Evolutionary conservation across 1,140 invertebrate species (phyloP), one percentile per base, ranked within the genome.

Genomic region (Ladona fulva): DNA sequence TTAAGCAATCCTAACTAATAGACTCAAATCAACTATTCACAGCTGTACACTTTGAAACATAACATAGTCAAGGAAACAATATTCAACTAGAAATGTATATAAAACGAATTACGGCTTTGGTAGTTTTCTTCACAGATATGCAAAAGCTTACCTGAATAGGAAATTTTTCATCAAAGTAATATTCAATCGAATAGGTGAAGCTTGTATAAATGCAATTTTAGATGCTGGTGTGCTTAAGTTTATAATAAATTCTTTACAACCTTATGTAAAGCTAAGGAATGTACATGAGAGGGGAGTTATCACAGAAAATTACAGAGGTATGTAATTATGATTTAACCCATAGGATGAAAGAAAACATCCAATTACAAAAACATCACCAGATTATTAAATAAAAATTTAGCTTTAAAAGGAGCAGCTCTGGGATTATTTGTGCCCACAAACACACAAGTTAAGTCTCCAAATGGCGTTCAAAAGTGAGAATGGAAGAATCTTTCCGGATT

Each of bases 241-340:
- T 22, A 66, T 12, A 66, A 66, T 66, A 22, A 66, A 19, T 66
- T 16, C 52, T 66, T 66, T 22, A 66, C 52, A 66, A 66, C n/a
- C 14, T 66, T 66, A 66, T 66, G 52, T 66, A 66, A 66, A 66
- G 52, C 52, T 22, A 66, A 66, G 52, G 52, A 66, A 66, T 66
- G 52, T 66, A 66, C 52, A 66, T 66, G 52, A 66, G 52, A 66
- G 52, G 52, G 52, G n/a, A 66, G 52, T 66, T 66, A 66, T 66
- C 52, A 66, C 52, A 66, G 52, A 66, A 66, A 66, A 66, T 66
- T 66, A 66, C 52, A 66, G 52, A 66, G 52, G 52, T 66, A 66
- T 66, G 52, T 66, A 66, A 66, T 66, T 66, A 66, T 66, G 52
- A 66, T 66, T 66, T 19, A 66, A 66, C 52, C 52, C 52, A 66